Evolutionary conservation across 2,888 invertebrate genomes (phyloP).

Genomic region (Meandrusa payeni): DNA sequence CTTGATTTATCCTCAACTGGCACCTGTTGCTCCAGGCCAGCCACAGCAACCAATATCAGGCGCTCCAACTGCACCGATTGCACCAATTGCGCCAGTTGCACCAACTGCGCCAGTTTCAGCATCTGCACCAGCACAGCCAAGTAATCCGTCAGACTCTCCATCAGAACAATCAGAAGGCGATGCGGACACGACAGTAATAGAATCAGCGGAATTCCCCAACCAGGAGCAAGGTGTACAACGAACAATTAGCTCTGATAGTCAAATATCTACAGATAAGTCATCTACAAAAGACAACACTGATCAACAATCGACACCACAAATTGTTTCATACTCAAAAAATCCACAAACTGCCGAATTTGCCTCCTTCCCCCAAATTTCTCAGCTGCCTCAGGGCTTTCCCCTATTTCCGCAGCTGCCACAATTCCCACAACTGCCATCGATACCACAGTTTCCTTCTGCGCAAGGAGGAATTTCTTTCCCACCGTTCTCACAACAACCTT

Average conservation of each 20-base stretch:
- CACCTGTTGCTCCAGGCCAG: conserved; percentile 32
- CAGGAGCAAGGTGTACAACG: conserved; percentile 35
- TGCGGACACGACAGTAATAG: conserved; percentile 61
- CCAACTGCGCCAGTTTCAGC: conserved; percentile 25
- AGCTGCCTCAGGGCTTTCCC: conserved; percentile 17
- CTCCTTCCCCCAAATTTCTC: conserved; percentile 34
- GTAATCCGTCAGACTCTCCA: conserved; percentile 33
- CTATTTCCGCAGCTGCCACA: conserved; percentile 32
- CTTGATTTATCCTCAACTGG: conserved; percentile 45
- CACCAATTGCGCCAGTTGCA: conserved; percentile 21
- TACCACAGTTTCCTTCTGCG: conserved; percentile 39
- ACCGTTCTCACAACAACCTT: conserved; percentile 34
- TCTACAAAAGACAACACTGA: conserved; percentile 30
- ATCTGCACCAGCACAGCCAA: conserved; percentile 33
- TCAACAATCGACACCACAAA: conserved; percentile 26
- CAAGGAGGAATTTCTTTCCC: conserved; percentile 22
- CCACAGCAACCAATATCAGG: conserved; percentile 23
- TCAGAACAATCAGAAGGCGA: conserved; percentile 47
- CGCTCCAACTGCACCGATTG: conserved; percentile 20
- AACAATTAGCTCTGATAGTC: conserved; percentile 15
- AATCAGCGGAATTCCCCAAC: conserved; percentile 55
- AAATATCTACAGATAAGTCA: conserved; percentile 19
- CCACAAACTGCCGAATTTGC: conserved; percentile 32
- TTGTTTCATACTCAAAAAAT: conserved; percentile 24
- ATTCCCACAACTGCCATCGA: conserved; percentile 33